Base-by-base conservation (phyloP, 2,888 invertebrate species). In the Drosophila longiperda region DNA sequence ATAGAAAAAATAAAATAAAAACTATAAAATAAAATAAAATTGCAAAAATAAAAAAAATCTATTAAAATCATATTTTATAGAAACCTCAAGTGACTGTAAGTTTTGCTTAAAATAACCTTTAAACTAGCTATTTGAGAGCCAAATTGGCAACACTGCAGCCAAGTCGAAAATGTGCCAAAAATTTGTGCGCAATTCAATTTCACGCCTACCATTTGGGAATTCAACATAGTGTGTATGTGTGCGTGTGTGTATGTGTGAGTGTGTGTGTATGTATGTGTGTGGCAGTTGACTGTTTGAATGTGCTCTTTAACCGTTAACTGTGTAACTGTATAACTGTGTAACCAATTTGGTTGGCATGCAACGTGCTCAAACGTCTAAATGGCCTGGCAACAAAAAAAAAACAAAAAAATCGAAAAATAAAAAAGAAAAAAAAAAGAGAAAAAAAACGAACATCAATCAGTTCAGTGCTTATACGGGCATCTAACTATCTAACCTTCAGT, bases 391-490 rank as follows among this genome's bases (percentile, higher is more conserved):
- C 20, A 38, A 29, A 29, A 54, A 36, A 1, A 26, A 34, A 8
- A 34, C 1, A 3, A n/a, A 6, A 12, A 49, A 9, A 17, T 23
- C 1, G 23, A 29, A 29, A 32, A 54, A 36, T 1, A 26, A 34
- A 8, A 34, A 5, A 1, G 1, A 12, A 7, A 3, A 49, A 11
- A 17, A n/a, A 40, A 57, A 17, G 12, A 12, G 20, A n/a, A 40
- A 57, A 17, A n/a, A 12, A 32, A 32, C 15, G 7, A 57, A 57
- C 57, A 57, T 57, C 57, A 57, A 57, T 57, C 57, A 57, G 57
- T 29, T 32, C 42, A 55, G 9, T 42, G 32, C 15, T 42, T 42
- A 57, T 42, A 42, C 57, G 40, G 57, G 57, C 29, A 40, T 57
- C 40, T 42, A 57, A 57, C 42, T 26, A 32, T 57, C 32, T 57